Base-by-base conservation (phyloP, 1,140 invertebrate species). In the Bombus soroeensis region DNA sequence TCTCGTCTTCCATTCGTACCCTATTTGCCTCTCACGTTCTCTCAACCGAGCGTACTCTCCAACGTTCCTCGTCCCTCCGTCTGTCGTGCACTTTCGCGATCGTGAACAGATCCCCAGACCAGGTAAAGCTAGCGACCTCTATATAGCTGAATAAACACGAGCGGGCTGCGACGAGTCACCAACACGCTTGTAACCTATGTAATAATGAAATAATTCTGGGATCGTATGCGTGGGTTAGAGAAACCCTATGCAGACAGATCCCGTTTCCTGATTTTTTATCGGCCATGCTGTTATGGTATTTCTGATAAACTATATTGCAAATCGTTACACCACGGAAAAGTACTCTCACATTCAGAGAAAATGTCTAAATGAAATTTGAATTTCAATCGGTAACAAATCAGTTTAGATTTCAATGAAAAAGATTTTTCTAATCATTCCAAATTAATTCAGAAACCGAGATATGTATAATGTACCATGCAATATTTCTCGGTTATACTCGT, bases 121-220 rank as follows among this genome's bases (percentile, higher is more conserved):
- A 53, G 85, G 84, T 89, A 66, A 76, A 89, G 62, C 87, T 87
- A 32, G 64, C 79, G 79, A 85, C 87, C 87, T 85, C 73, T 43
- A 64, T 66, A 28, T 47, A 85, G 34, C 57, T 66, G 82, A 68
- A 64, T 43, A 71, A 71, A 72, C 57, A 80, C 53, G 62, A n/a
- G 41, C 73, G 37, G 15, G 37, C 32, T 68, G 43, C 62, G n/a
- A 68, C 81, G 39, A 37, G 25, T 22, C 47, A 74, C 76, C 4
- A 72, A 53, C 39, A 78, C 62, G 37, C 15, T 22, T 2, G 32
- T 34, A 34, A 12, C n/a, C 43, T 18, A 12, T 62, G 12, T 62
- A 70, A 47, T 37, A 59, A 71, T 32, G 25, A 37, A 83, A 15
- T 81, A 41, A 73, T 43, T 70, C n/a, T 73, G 68, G 47, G 34